Evolutionary conservation across 2,888 invertebrate genomes (phyloP), one percentile per base, ranked within the genome.

Genomic region (Heliconius cydno): DNA sequence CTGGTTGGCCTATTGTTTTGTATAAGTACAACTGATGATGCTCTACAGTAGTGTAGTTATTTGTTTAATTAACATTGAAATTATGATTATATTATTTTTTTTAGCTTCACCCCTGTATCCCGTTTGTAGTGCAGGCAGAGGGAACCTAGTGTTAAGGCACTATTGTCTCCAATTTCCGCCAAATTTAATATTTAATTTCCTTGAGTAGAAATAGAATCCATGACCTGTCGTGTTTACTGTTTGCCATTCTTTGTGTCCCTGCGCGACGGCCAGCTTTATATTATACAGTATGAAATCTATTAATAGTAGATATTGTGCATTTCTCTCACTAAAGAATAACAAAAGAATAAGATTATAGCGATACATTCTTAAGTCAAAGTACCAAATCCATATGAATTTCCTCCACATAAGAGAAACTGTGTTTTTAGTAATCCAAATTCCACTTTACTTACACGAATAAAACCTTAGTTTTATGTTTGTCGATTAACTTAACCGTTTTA

Each of bases 1-100:
- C 66, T 67, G 76, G 57, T 12, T 79, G 52, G 72, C 68, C 81
- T 80, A 77, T 81, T 76, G 73, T 74, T 68, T 70, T 67, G 60
- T 71, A 67, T 60, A 80, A 77, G 73, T 70, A 70, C 68, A 75
- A 75, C 52, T 38, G 77, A 78, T 63, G 77, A 71, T 65, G 28
- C 70, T 80, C 52, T 46, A 57, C 60, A 34, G 63, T 77, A 70
- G 68, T 70, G 63, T 77, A 70, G 68, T 70, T 52, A 80, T 70
- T 74, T 74, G 63, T 77, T 75, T 70, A 46, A 79, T 79, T 79
- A 75, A 30, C 7, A 34, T n/a, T 60, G 7, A 15, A 70, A 68
- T 15, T 60, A 73, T 73, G n/a, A 22, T 52, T 6, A 52, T 52
- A 52, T 52, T 12, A 10, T 41, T 41, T 41, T 38, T 41, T 41